These are phyloP conservation scores for Capricornis sumatraensis DNA, from an alignment of 2,113 vertebrate genomes.

Conservation along the genomic window DNA sequence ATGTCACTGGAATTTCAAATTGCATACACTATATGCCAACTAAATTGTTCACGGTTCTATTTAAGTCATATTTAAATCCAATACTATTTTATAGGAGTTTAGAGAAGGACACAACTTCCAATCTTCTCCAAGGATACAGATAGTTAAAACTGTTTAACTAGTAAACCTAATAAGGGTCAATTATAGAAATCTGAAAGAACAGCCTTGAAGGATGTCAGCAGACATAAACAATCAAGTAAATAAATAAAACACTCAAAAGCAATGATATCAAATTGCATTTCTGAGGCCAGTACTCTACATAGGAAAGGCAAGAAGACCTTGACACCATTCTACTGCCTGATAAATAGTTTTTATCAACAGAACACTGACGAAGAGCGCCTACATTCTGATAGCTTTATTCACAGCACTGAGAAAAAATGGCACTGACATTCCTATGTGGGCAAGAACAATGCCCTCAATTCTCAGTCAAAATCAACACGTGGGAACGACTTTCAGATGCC, in stretches of 20 bases:
- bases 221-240: background rate
- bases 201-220: background rate
- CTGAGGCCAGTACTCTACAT: background rate
- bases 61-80: background rate
- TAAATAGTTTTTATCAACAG: conserved; percentile 27
- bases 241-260: background rate
- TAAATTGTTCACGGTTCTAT: background rate
- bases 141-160: background rate
- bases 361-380: background rate
- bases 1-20: background rate
- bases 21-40: background rate
- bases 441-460: conserved; percentile 65
- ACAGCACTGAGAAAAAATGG: conserved; percentile 6
- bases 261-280: background rate
- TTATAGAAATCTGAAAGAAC: background rate
- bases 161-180: background rate
- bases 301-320: conserved; percentile 10
- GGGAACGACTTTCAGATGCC: conserved; percentile 55
- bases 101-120: background rate
- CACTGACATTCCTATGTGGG: conserved; percentile 55
- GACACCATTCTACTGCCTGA: background rate
- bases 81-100: background rate
- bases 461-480: conserved; percentile 57
- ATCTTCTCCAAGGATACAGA: background rate
- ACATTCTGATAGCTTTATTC: conserved; percentile 42